Evolutionary conservation across 2,797 vertebrate species (phyloP), one percentile per base, ranked within the genome.

Genomic region (Chrysocyon brachyurus): DNA sequence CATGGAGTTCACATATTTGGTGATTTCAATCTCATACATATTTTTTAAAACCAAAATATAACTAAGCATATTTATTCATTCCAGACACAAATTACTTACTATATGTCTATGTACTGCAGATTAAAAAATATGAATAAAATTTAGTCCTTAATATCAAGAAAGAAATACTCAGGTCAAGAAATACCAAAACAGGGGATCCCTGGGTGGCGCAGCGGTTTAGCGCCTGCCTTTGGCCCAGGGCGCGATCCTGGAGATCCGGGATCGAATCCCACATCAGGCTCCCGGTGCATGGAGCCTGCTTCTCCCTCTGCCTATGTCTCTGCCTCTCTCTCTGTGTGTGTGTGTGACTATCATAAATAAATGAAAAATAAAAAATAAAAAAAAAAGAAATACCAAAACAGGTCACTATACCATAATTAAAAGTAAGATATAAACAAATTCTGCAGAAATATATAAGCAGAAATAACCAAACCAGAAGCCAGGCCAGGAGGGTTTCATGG

Each of bases 51-150:
- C 85, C 72, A 93, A 91, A 91, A 88, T 91, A 96, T 54, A 81
- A 94, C 94, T 87, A 96, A 96, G 28, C 57, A 82, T 63, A 92
- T 78, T 92, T 49, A 87, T 83, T 95, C n/a, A 90, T 54, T 87
- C 79, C 75, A 92, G 85, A 75, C 19, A 81, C 17, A 75, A 87
- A 84, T 26, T 81, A 68, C 26, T 85, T 91, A 72, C 57, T 91
- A 2, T 75, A 73, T 36, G 8, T 40, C 28, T 79, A 85, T 3
- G 26, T 36, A 95, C 3, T 90, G 26, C 22, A 92, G 40, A 92
- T 79, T 83, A 56, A 95, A 63, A 94, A 92, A 66, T 52, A 56
- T 61, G 31, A 79, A 90, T 72, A 88, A 91, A 91, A 84, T 78
- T 90, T 54, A 57, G 36, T 68, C 57, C 54, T 66, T 84, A 73